Evolutionary conservation across 2,888 invertebrate species (phyloP).

Genomic region (Apantesis nais): DNA sequence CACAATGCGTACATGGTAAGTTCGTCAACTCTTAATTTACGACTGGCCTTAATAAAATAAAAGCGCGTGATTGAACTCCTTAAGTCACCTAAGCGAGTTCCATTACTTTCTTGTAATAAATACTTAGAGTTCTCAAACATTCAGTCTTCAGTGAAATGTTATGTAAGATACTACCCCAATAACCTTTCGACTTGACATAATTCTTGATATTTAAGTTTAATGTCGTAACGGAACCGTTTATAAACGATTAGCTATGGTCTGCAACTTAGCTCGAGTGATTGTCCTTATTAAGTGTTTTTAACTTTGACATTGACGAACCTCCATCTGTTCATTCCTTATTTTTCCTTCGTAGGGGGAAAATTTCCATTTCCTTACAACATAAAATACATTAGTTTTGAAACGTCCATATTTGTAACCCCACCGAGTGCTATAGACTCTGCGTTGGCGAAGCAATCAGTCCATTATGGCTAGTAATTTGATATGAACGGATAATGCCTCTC

Average conservation of each 20-base stretch:
- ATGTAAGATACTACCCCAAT: background rate
- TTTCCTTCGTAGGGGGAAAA: too few relatives aligned
- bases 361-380: too few relatives aligned
- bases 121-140: slow-evolving; percentile 28
- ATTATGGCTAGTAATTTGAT: too few relatives aligned
- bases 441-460: too few relatives aligned
- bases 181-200: background rate
- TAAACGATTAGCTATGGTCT: background rate
- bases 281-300: too few relatives aligned
- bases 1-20: slow-evolving; percentile 8
- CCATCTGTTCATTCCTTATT: too few relatives aligned
- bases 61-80: slow-evolving; percentile 43
- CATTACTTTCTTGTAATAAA: slow-evolving; percentile 40
- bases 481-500: too few relatives aligned
- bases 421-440: too few relatives aligned
- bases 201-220: background rate
- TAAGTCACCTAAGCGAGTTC: slow-evolving; percentile 32
- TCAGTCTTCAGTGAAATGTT: background rate
- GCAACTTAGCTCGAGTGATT: background rate
- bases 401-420: too few relatives aligned
- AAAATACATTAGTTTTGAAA: too few relatives aligned
- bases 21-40: slow-evolving; percentile 49
- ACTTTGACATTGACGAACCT: too few relatives aligned
- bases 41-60: slow-evolving; percentile 39
- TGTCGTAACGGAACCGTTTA: background rate